These are phyloP conservation scores for Lagopus muta DNA, from an alignment of 2,113 vertebrate species.

Conservation along the genomic window DNA sequence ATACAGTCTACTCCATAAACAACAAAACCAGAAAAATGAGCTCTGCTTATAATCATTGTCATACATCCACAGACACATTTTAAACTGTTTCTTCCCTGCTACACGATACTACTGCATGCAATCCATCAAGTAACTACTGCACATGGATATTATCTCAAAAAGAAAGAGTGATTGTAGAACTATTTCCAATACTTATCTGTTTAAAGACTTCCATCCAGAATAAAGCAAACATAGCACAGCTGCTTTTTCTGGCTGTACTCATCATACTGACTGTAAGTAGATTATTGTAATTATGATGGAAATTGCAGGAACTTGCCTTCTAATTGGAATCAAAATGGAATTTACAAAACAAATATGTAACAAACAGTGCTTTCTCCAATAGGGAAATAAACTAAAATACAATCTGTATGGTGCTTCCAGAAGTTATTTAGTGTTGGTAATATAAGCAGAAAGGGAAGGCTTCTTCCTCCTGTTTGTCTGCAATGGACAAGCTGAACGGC, in stretches of 20 bases:
- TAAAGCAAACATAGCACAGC: constrained; percentile 23
- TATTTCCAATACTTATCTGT: constrained; percentile 51
- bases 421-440: constrained; percentile 2
- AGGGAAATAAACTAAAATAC: constrained; percentile 14
- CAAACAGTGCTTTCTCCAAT: constrained; percentile 28
- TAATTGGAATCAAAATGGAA: constrained; percentile 75
- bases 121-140: background rate
- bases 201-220: constrained; percentile 54
- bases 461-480: background rate
- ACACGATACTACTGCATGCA: background rate
- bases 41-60: background rate
- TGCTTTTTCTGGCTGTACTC: constrained; percentile 28
- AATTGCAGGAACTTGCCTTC: constrained; percentile 72
- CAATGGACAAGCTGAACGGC: background rate
- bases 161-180: constrained; percentile 7
- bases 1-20: background rate
- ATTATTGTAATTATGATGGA: constrained; percentile 70
- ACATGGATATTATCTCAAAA: background rate
- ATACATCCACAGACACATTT: background rate
- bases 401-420: background rate
- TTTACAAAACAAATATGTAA: constrained; percentile 66
- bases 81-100: background rate
- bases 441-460: background rate
- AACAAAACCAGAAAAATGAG: background rate
- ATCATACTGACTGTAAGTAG: constrained; percentile 59